Evolutionary conservation across 2,888 invertebrate species (phyloP).

Genomic region (Elegia similella): DNA sequence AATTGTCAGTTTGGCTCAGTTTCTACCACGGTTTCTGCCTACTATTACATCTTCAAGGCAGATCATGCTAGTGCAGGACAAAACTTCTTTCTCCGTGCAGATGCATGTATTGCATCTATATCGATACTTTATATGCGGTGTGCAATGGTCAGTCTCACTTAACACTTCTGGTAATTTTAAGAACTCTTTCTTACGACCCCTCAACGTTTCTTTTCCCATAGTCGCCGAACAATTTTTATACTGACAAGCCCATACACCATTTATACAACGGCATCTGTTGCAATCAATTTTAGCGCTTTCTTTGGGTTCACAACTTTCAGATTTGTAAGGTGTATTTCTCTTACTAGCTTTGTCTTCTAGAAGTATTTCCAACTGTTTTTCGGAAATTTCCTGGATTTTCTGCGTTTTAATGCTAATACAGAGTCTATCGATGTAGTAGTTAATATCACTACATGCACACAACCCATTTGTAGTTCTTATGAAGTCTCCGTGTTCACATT

Average conservation of each 20-base stretch:
- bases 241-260: conserved; percentile 33
- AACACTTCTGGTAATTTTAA: conserved; percentile 29
- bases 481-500: conserved; percentile 45
- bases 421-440: conserved; percentile 46
- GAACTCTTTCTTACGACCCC: neutral
- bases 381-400: conserved; percentile 33
- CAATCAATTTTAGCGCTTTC: conserved; percentile 41
- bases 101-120: conserved; percentile 49
- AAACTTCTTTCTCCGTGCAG: conserved; percentile 33
- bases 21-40: neutral
- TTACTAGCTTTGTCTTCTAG: conserved; percentile 29
- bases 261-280: conserved; percentile 42
- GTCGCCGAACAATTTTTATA: conserved; percentile 30
- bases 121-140: conserved; percentile 43
- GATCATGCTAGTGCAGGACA: conserved; percentile 49
- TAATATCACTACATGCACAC: conserved; percentile 50
- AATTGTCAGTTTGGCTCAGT: too few species aligned
- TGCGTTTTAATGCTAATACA: conserved; percentile 32
- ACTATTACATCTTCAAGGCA: conserved; percentile 36
- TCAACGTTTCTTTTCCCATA: too few species aligned
- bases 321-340: conserved; percentile 19
- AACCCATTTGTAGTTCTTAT: conserved; percentile 39
- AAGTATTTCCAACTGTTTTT: conserved; percentile 28
- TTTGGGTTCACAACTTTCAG: conserved; percentile 17
- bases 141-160: conserved; percentile 32